Conservation (phyloP, 92 coral and sea anemone genomes). For the Chrysogorgia sp. region DNA sequence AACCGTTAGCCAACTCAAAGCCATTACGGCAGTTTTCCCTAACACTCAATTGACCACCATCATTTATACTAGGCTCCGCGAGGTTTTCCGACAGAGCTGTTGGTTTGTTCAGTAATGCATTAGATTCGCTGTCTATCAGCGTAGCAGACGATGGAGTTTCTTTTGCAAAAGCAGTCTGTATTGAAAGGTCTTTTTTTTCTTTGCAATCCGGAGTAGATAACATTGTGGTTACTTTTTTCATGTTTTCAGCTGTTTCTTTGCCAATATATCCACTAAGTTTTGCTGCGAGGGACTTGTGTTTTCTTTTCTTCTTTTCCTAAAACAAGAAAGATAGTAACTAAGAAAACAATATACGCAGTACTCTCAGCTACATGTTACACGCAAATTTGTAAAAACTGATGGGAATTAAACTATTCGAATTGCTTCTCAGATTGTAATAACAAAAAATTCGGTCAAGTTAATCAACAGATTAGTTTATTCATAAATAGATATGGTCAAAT, state of each 20-base stretch:
- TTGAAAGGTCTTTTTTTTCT: not conserved
- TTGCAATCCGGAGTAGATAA: not conserved
- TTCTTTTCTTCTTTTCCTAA: constrained; percentile 50
- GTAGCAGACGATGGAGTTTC: not conserved
- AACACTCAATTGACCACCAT: too few species aligned
- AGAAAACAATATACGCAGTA: constrained; percentile 1
- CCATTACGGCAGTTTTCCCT: not conserved
- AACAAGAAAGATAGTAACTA: constrained; percentile 9
- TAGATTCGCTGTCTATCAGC: not conserved
- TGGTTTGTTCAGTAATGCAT: not conserved
- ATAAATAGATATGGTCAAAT: too few species aligned
- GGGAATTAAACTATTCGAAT: too few species aligned
- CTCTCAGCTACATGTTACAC: not conserved
- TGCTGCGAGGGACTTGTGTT: constrained; percentile 51
- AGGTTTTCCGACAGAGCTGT: not conserved
- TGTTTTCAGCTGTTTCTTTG: not conserved
- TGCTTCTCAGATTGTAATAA: too few species aligned
- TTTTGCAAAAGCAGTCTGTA: not conserved
- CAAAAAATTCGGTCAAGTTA: too few species aligned
- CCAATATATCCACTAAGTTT: constrained; percentile 55
- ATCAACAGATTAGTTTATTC: too few species aligned
- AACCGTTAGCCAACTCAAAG: not conserved
- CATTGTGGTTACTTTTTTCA: not conserved
- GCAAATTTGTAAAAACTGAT: too few species aligned
- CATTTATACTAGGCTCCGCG: too few species aligned